Evolutionary conservation across 2,797 vertebrate species (phyloP), one percentile per base, ranked within the genome.

Genomic region (Falco cherrug): DNA sequence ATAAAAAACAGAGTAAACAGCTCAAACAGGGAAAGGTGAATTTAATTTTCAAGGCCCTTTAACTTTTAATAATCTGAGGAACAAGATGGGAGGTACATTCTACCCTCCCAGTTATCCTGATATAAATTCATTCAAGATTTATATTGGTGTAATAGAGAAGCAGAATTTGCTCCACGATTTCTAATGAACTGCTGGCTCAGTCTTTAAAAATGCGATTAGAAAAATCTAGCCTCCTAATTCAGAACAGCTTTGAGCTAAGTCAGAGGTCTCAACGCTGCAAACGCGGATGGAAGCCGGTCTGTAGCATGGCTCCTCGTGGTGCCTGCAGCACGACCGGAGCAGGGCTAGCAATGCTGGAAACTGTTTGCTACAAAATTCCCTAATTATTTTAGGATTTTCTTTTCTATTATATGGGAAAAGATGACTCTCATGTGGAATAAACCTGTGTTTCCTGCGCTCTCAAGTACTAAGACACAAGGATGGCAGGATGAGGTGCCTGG

Each of bases 101-200:
- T 87, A 74, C 82, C 87, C 95, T 91, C 94, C 88, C 78, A 75
- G 90, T 94, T 96, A 84, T 85, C 87, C 92, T 35, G 89, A 89
- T 92, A 89, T 65, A 97, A 97, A 97, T 95, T 92, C 90, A 96
- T 84, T 95, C 95, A 95, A 96, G 97, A 97, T 95, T 93, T 97
- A 89, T 91, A 96, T 63, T 71, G 87, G 96, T 96, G 96, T 97
- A 96, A 96, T 53, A 93, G 95, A 96, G 94, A 93, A 97, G 96
- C 96, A 97, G 95, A 97, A 97, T 96, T 95, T 29, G 78, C 93
- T 92, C 92, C 73, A 1, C 21, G 79, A 92, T 95, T 96, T 91
- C 96, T 97, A 97, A 95, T 85, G 96, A 96, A 96, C 90, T 94
- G 90, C 95, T 97, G 95, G 95, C 95, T 96, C 48, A 3, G 47